Conservation (phyloP, 2,888 invertebrate genomes). For the Abrostola triplasia region DNA sequence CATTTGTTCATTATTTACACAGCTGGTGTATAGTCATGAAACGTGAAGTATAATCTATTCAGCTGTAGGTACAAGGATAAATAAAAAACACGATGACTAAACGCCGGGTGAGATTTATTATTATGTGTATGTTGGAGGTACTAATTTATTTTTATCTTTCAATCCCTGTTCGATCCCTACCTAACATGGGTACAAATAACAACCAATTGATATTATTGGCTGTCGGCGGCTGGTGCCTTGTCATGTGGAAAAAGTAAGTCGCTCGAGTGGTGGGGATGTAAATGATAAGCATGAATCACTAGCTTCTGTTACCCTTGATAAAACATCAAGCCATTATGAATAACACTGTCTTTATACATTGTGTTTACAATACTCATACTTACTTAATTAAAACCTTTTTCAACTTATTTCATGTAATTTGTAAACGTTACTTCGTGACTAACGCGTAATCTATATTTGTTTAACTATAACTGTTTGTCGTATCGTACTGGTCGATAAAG, state of each 20-base stretch:
- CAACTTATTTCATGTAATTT: slow-evolving; percentile 24
- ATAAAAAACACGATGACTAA: slow-evolving; percentile 38
- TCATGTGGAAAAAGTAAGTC: slow-evolving; percentile 82
- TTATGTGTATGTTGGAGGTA: slow-evolving; percentile 75
- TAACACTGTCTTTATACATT: slow-evolving; percentile 46
- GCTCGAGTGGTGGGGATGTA: slow-evolving; percentile 64
- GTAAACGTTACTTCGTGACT: slow-evolving; percentile 43
- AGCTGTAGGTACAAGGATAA: slow-evolving; percentile 18
- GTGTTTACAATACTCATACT: slow-evolving; percentile 35
- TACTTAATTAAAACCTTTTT: slow-evolving; percentile 22
- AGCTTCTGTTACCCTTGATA: slow-evolving; percentile 58
- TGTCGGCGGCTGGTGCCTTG: slow-evolving; percentile 72
- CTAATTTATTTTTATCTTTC: slow-evolving; percentile 86
- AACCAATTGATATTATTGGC: slow-evolving; percentile 77
- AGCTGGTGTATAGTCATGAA: slow-evolving; percentile 68
- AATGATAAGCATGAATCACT: slow-evolving; percentile 73
- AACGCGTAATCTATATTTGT: neutral
- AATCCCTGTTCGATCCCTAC: slow-evolving; percentile 80
- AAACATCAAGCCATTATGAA: slow-evolving; percentile 49
- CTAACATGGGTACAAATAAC: slow-evolving; percentile 82
- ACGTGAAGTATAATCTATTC: slow-evolving; percentile 39
- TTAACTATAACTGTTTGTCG: neutral
- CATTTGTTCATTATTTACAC: slow-evolving; percentile 65
- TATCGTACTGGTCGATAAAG: neutral
- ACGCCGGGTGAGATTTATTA: slow-evolving; percentile 46